Evolutionary conservation across 2,113 vertebrate species (phyloP).

Genomic region (Calidris pygmaea): DNA sequence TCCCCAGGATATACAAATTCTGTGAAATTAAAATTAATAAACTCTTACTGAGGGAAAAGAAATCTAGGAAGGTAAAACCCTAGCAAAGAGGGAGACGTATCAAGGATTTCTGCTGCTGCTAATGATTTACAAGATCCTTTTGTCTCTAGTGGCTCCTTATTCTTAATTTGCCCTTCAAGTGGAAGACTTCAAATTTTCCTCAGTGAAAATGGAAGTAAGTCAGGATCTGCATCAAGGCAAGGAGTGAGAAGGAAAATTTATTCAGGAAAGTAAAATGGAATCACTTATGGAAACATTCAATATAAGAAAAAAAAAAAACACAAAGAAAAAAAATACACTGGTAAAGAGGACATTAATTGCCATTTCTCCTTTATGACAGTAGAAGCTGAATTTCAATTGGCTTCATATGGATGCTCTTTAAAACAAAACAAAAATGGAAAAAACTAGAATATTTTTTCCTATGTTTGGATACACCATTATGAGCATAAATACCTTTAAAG

Average conservation of each 20-base stretch:
- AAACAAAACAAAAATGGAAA: not conserved
- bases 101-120: not conserved
- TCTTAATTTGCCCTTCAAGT: not conserved
- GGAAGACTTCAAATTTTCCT: not conserved
- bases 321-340: not conserved
- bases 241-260: not conserved
- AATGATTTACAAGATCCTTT: not conserved
- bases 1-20: not conserved
- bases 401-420: not conserved
- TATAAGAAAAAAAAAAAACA: not conserved
- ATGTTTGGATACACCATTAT: not conserved
- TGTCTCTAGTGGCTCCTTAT: not conserved
- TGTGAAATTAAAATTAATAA: not conserved
- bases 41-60: not conserved
- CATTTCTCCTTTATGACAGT: not conserved
- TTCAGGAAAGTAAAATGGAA: not conserved
- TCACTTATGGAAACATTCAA: not conserved
- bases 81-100: not conserved
- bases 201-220: not conserved
- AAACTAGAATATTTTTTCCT: not conserved
- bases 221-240: rapidly evolving
- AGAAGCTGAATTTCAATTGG: not conserved
- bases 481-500: not conserved
- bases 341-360: not conserved
- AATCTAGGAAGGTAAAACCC: not conserved